phyloP scores from a whole-genome alignment of 1,140 invertebrate genomes.

The Wiebesia pumilae region DNA sequence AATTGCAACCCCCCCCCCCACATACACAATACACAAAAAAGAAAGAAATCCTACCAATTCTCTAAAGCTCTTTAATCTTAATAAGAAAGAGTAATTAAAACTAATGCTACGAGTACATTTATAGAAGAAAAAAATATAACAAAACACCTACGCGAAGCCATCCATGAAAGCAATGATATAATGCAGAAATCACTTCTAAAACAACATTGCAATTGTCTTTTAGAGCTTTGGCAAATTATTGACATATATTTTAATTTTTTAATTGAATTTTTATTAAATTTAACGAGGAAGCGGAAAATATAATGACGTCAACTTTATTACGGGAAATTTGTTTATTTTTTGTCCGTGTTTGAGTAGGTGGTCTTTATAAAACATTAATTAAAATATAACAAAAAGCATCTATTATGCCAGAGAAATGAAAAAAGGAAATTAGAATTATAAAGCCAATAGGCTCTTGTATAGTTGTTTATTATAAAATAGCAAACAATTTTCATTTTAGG shows the following conservation, averaged over 20 bases:
- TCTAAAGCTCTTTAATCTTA: conserved; percentile 63
- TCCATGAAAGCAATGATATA: conserved; percentile 58
- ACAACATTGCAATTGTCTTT: conserved; percentile 46
- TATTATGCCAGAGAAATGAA: conserved; percentile 23
- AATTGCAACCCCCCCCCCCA: conserved; percentile 24
- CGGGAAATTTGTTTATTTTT: conserved; percentile 34
- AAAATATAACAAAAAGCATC: conserved; percentile 20
- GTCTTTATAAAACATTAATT: conserved; percentile 51
- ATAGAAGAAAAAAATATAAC: conserved; percentile 43
- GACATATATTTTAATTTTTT: conserved; percentile 46
- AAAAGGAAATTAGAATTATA: conserved; percentile 22
- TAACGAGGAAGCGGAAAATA: conserved; percentile 44
- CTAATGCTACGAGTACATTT: conserved; percentile 48
- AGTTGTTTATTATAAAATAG: conserved; percentile 46
- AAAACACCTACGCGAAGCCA: conserved; percentile 58
- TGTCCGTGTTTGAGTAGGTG: conserved; percentile 36
- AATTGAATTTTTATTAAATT: conserved; percentile 47
- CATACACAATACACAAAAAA: too few species aligned
- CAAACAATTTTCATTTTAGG: conserved; percentile 36
- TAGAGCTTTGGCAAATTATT: conserved; percentile 38
- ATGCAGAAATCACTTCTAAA: conserved; percentile 45
- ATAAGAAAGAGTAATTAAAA: conserved; percentile 64
- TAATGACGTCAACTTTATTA: conserved; percentile 35
- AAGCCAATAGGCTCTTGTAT: conserved; percentile 43
- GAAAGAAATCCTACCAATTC: conserved; percentile 58